Percentiles rank a stretch among this genome's conserved stretches.
Evolutionary conservation across 1,140 invertebrate species (phyloP).

Genomic region (Heliconius nattereri): DNA sequence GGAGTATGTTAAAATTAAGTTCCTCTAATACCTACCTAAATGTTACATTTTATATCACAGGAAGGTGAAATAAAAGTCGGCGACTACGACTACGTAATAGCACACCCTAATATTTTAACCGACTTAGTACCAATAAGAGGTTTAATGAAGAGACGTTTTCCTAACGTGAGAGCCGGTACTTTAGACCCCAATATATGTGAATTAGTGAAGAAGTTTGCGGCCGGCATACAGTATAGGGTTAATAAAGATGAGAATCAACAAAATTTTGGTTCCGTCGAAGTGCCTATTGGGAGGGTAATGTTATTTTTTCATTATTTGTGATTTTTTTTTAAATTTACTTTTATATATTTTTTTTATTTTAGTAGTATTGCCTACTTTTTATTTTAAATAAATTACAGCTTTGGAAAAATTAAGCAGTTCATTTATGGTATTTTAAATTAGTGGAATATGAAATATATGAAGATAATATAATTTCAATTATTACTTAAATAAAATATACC

Average conservation of each 20-base stretch:
- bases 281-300: conserved; percentile 85
- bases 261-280: conserved; percentile 85
- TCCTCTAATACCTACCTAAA: no score
- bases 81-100: conserved; percentile 89
- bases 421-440: no score
- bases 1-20: no score
- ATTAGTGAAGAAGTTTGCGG: conserved; percentile 84
- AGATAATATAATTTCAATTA: no score
- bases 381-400: no score
- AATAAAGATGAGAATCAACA: conserved; percentile 84
- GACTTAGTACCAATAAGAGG: conserved; percentile 88
- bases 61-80: conserved; percentile 84
- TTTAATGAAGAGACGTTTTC: conserved; percentile 88
- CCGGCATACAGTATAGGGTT: conserved; percentile 86
- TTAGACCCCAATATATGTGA: conserved; percentile 83
- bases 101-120: conserved; percentile 89
- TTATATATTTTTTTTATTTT: no score
- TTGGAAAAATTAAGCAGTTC: no score
- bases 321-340: no score
- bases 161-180: conserved; percentile 85
- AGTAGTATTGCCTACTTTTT: no score
- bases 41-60: conserved; percentile 56
- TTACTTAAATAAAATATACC: no score
- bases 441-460: no score
- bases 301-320: background rate